Evolutionary conservation across 1,140 invertebrate species (phyloP).

Genomic region (Drosophila auraria): DNA sequence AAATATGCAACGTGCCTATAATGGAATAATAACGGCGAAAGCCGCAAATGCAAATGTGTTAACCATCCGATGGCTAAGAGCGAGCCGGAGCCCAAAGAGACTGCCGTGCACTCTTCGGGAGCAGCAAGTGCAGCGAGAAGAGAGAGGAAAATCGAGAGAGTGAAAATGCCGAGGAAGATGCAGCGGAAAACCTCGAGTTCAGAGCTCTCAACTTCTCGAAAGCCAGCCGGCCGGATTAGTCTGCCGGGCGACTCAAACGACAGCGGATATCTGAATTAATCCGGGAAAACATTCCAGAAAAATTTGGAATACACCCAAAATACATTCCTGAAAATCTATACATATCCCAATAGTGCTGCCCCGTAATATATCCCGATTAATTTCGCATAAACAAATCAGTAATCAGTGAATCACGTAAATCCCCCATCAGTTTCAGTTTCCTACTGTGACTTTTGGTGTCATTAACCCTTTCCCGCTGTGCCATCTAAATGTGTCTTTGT

Average conservation of each 20-base stretch:
- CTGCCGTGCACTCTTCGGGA: slow-evolving; percentile 14
- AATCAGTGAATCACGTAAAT: slow-evolving; percentile 10
- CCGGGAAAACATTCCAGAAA: slow-evolving; percentile 9
- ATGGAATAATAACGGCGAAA: slow-evolving; percentile 67
- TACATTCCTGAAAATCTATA: slow-evolving; percentile 43
- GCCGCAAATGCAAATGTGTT: slow-evolving; percentile 59
- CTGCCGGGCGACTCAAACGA: slow-evolving; percentile 71
- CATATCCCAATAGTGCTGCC: slow-evolving; percentile 15
- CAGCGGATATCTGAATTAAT: slow-evolving; percentile 34
- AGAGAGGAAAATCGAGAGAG: slow-evolving; percentile 35
- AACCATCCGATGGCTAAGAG: slow-evolving; percentile 17
- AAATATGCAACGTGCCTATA: slow-evolving; percentile 65
- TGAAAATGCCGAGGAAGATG: slow-evolving; percentile 27
- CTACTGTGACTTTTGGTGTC: slow-evolving; percentile 34
- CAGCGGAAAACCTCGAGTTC: slow-evolving; percentile 39
- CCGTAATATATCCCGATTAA: neutral
- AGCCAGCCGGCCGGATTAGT: slow-evolving; percentile 68
- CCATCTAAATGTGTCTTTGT: slow-evolving; percentile 31
- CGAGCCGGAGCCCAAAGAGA: slow-evolving; percentile 8
- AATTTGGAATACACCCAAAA: slow-evolving; percentile 27
- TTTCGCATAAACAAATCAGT: slow-evolving; percentile 6
- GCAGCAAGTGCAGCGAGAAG: slow-evolving; percentile 57
- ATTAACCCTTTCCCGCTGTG: slow-evolving; percentile 33
- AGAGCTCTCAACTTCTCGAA: slow-evolving; percentile 47
- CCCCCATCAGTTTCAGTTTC: slow-evolving; percentile 8